Percentiles rank a stretch among this genome's conserved stretches.
phyloP scores from a whole-genome alignment of 2,797 vertebrate genomes.

The Ctenopoma kingsleyae region DNA sequence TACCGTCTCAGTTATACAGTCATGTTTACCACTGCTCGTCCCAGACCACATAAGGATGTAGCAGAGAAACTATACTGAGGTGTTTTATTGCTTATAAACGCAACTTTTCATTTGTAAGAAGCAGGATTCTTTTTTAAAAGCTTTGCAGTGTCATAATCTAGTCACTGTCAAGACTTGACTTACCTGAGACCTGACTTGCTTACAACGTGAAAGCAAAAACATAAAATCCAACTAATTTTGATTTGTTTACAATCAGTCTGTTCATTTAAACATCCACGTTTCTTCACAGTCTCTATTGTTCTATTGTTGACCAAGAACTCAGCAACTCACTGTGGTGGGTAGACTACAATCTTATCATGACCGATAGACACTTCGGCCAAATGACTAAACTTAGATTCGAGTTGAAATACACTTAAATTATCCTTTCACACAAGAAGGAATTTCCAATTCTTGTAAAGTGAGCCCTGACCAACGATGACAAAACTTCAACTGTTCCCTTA shows the following conservation, averaged over 20 bases:
- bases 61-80: background rate
- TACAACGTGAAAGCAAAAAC: background rate
- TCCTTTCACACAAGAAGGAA: slow-evolving; percentile 13
- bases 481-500: background rate
- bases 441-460: background rate
- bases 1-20: background rate
- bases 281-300: slow-evolving; percentile 10
- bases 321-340: slow-evolving; percentile 23
- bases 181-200: background rate
- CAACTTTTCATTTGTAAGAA: background rate
- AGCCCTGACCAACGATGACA: background rate
- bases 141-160: background rate
- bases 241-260: background rate
- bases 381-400: slow-evolving; percentile 23
- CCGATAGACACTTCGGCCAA: slow-evolving; percentile 11
- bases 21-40: background rate
- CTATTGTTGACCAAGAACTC: slow-evolving; percentile 10
- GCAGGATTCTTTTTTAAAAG: background rate
- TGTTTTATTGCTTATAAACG: background rate
- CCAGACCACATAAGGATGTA: background rate
- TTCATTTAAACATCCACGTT: background rate
- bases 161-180: background rate
- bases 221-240: background rate
- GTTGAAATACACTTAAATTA: slow-evolving; percentile 14
- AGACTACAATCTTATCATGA: slow-evolving; percentile 24